phyloP scores from a whole-genome alignment of 23 tunicate genomes.

The Oikopleura albicans region DNA sequence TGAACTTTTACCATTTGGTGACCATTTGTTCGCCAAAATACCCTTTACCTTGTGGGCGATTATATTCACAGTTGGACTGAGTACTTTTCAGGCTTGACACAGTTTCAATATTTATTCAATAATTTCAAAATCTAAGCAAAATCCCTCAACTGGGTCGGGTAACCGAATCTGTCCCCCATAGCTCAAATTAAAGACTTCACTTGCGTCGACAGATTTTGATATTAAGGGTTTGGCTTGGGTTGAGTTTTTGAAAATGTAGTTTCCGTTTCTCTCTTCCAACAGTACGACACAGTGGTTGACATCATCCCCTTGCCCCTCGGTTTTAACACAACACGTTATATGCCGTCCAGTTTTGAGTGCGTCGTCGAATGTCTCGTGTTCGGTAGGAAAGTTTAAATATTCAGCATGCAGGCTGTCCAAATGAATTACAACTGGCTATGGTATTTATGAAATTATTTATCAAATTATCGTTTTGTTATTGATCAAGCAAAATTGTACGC shows the following conservation, averaged over 20 bases:
- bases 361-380: not conserved
- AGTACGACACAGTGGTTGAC: conserved; percentile 2
- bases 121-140: not conserved
- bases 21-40: too few species aligned
- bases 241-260: not conserved
- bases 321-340: not conserved
- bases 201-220: not conserved
- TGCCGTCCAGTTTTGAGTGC: not conserved
- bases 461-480: too few species aligned
- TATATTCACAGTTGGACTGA: too few species aligned
- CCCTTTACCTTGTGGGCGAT: too few species aligned
- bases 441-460: too few species aligned
- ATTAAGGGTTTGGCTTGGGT: not conserved
- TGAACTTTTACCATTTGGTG: too few species aligned
- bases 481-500: too few species aligned
- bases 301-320: not conserved
- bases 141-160: not conserved
- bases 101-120: too few species aligned
- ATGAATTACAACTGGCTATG: too few species aligned
- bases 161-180: not conserved
- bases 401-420: too few species aligned
- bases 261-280: not conserved
- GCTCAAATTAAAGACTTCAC: not conserved
- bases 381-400: not conserved
- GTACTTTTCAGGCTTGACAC: too few species aligned